Percentiles rank a stretch among this genome's conserved stretches.
phyloP scores from a whole-genome alignment of 2,113 vertebrate species.

The Cottus gobio region DNA sequence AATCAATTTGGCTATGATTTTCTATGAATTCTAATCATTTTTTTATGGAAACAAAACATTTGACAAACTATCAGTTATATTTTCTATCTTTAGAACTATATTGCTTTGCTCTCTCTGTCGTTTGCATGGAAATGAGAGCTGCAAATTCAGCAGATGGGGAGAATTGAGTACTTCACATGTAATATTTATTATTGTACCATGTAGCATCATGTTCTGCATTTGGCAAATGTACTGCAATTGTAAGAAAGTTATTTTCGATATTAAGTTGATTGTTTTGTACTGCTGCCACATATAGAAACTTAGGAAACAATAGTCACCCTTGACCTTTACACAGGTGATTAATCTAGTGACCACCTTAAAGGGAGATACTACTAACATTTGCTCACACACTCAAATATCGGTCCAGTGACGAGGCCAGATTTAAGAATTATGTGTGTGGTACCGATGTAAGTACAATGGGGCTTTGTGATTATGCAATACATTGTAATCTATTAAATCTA shows the following conservation, averaged over 20 bases:
- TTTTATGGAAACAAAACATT: not conserved
- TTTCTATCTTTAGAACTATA: not conserved
- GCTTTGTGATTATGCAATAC: conserved; percentile 37
- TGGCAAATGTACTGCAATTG: not conserved
- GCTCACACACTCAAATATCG: conserved; percentile 20
- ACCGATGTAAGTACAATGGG: conserved; percentile 10
- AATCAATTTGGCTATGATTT: not conserved
- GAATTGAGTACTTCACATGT: conserved; percentile 6
- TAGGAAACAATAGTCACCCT: conserved; percentile 50
- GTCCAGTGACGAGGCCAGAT: conserved; percentile 10
- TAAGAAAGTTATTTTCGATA: conserved; percentile 5
- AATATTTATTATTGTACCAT: not conserved
- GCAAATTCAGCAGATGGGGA: not conserved
- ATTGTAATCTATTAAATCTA: conserved; percentile 28
- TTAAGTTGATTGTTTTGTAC: not conserved
- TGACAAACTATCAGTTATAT: not conserved
- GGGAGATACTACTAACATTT: conserved; percentile 18
- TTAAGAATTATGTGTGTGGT: conserved; percentile 16
- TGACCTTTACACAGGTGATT: conserved; percentile 45
- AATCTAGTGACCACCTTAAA: conserved; percentile 27
- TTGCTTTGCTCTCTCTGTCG: not conserved
- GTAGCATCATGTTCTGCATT: conserved; percentile 14
- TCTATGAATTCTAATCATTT: not conserved
- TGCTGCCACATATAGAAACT: not conserved
- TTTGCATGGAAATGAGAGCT: not conserved